Percentiles rank a stretch among this genome's conserved stretches.
Evolutionary conservation across 2,888 invertebrate genomes (phyloP).

Genomic region (Deroplatys truncata): DNA sequence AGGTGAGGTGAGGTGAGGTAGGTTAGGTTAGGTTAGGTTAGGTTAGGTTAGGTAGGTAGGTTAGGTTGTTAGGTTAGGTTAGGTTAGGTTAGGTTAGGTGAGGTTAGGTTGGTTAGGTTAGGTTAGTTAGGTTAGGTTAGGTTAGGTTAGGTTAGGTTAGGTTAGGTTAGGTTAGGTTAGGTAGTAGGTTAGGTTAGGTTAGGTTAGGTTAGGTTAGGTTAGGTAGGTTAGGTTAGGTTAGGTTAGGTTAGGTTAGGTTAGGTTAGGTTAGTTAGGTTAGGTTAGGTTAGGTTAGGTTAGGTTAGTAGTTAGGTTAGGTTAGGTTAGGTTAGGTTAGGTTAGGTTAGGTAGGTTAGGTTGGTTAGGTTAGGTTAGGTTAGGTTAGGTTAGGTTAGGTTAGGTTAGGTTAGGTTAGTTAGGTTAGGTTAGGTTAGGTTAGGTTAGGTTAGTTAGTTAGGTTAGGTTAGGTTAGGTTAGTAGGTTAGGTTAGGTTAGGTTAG

Average conservation of each 20-base stretch:
- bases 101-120: constrained; percentile 15
- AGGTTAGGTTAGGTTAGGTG: constrained; percentile 25
- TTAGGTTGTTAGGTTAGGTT: constrained; percentile 26
- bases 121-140: constrained; percentile 4
- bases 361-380: constrained; percentile 25
- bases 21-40: constrained; percentile 32
- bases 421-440: constrained; percentile 22
- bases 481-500: no score
- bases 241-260: not conserved
- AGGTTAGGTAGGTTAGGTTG: constrained; percentile 20
- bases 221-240: not conserved
- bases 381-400: constrained; percentile 18
- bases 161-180: not conserved
- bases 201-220: constrained; percentile 9
- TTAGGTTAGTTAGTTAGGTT: constrained; percentile 26
- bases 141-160: constrained; percentile 8
- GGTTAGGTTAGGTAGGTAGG: not conserved
- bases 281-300: no score
- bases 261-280: no score
- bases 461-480: constrained; percentile 18
- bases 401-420: constrained; percentile 26
- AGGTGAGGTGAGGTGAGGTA: constrained; percentile 30
- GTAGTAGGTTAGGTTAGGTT: constrained; percentile 3
- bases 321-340: not conserved
- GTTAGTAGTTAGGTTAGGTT: not conserved